Conservation (phyloP, 2,113 vertebrate genomes). For the Pelodiscus sinensis region DNA sequence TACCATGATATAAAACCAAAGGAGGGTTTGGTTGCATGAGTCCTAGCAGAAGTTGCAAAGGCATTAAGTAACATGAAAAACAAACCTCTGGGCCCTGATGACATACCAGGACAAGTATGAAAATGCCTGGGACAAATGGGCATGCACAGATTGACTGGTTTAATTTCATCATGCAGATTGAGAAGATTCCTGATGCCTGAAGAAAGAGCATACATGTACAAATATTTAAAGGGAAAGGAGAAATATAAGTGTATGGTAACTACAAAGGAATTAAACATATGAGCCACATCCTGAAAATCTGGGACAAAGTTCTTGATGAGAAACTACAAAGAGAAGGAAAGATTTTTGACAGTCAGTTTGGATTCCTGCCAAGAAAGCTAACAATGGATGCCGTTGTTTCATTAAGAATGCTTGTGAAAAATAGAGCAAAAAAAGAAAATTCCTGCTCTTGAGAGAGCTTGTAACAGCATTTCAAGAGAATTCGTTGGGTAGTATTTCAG, state of each 20-base stretch:
- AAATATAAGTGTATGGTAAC: not conserved
- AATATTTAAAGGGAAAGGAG: not conserved
- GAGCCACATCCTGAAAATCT: not conserved
- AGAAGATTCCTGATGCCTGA: too few species aligned
- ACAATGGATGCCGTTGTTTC: not conserved
- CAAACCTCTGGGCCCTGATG: too few species aligned
- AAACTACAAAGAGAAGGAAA: not conserved
- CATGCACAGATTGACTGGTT: not conserved
- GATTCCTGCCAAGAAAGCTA: not conserved
- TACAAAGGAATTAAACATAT: not conserved
- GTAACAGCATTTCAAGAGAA: not conserved
- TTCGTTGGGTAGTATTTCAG: not conserved
- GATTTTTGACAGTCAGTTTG: not conserved
- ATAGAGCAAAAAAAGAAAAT: not conserved
- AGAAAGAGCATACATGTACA: not conserved
- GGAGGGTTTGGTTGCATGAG: too few species aligned
- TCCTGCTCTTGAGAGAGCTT: not conserved
- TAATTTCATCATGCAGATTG: not conserved
- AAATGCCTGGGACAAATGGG: too few species aligned
- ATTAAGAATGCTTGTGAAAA: not conserved
- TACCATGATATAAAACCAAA: too few species aligned
- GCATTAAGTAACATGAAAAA: too few species aligned
- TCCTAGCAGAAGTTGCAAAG: too few species aligned
- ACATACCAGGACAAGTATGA: too few species aligned
- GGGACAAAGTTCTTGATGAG: not conserved